These are phyloP conservation scores for Osmerus mordax DNA, from an alignment of 2,113 vertebrate species.

Conservation along the genomic window DNA sequence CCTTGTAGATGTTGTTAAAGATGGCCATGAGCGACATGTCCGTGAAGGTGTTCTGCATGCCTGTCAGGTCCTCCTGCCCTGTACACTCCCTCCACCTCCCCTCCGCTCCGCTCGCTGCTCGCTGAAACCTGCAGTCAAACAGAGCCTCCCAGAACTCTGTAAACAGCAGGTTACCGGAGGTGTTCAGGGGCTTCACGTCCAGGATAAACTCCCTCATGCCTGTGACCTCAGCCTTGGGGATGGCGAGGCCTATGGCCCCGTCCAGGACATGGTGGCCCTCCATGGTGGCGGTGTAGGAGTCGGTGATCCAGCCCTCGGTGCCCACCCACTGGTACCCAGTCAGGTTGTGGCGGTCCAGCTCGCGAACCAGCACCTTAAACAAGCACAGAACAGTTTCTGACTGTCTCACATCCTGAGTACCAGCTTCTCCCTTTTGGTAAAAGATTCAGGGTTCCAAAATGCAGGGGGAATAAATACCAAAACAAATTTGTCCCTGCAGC, in stretches of 20 bases:
- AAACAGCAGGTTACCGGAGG: slow-evolving; percentile 46
- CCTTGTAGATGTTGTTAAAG: slow-evolving; percentile 71
- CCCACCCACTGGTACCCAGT: slow-evolving; percentile 73
- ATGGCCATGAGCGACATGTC: slow-evolving; percentile 71
- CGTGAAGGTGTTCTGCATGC: slow-evolving; percentile 61
- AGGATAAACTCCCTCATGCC: slow-evolving; percentile 68
- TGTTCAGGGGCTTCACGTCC: slow-evolving; percentile 51
- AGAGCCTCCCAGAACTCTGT: slow-evolving; percentile 63
- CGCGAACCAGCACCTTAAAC: slow-evolving; percentile 33
- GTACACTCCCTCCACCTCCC: slow-evolving; percentile 44
- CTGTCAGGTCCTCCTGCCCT: slow-evolving; percentile 58
- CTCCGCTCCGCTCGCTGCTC: neutral
- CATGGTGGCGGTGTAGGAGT: slow-evolving; percentile 51
- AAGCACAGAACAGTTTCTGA: neutral
- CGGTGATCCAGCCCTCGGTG: slow-evolving; percentile 66
- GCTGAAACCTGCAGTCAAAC: slow-evolving; percentile 58
- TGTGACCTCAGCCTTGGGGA: slow-evolving; percentile 57
- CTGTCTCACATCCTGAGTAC: neutral
- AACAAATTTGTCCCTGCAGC: no score
- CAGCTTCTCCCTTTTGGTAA: no score
- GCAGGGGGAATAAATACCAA: no score
- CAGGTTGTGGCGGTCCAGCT: slow-evolving; percentile 61
- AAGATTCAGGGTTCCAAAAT: no score
- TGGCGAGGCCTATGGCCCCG: slow-evolving; percentile 68
- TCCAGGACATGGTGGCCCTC: slow-evolving; percentile 57